A percentile compares a stretch with the other conserved stretches of the same genome.
Conservation (phyloP, 2,113 vertebrate species). For the Coregonus clupeaformis region DNA sequence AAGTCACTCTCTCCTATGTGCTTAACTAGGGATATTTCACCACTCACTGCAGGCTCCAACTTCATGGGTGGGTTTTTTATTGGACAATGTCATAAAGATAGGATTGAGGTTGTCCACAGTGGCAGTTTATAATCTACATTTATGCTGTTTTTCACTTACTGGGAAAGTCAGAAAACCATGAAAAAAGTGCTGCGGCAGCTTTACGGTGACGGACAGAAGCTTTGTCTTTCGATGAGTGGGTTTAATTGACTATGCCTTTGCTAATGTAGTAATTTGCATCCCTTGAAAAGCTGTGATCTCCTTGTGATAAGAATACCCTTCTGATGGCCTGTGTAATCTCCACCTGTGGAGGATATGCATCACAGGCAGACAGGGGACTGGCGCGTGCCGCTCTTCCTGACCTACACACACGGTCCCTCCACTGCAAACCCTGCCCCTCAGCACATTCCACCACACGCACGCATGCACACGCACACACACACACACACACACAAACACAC, state of each 20-base stretch:
- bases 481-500: background rate
- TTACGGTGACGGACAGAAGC: slow-evolving; percentile 7
- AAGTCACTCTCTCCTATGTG: background rate
- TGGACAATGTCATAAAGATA: background rate
- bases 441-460: background rate
- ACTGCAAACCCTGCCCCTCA: background rate
- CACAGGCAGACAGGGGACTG: slow-evolving; percentile 36
- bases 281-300: slow-evolving; percentile 24
- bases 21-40: background rate
- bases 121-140: background rate
- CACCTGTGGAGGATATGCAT: slow-evolving; percentile 1
- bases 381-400: slow-evolving; percentile 4
- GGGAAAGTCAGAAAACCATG: background rate
- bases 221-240: slow-evolving; percentile 4
- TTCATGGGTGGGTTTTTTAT: background rate
- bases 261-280: slow-evolving; percentile 39
- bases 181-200: background rate
- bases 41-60: background rate
- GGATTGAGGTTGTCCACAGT: background rate
- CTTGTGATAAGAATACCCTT: slow-evolving; percentile 28
- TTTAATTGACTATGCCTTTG: slow-evolving; percentile 39
- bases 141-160: too few species aligned
- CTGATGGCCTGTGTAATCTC: slow-evolving; percentile 16
- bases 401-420: slow-evolving; percentile 19
- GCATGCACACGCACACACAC: too few species aligned